phyloP scores from a whole-genome alignment of 1,140 invertebrate species.

The Drosophila chauvacae region DNA sequence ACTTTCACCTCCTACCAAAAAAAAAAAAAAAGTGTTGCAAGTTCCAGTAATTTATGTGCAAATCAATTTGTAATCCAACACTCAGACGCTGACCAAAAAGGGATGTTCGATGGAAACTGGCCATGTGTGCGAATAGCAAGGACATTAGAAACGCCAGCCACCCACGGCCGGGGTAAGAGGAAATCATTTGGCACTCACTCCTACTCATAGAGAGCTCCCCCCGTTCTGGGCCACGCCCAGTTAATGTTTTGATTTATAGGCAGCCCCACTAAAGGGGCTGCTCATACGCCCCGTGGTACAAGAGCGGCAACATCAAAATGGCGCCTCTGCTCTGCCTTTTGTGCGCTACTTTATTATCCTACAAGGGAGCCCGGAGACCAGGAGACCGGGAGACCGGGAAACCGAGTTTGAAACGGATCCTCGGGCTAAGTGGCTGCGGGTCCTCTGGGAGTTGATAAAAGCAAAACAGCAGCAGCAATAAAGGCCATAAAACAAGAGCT shows the following conservation, averaged over 20 bases:
- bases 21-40: constrained; percentile 38
- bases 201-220: not conserved
- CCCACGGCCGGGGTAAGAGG: not conserved
- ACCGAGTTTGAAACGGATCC: constrained; percentile 37
- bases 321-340: constrained; percentile 26
- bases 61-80: constrained; percentile 73
- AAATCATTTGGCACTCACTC: constrained; percentile 42
- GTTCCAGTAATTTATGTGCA: constrained; percentile 64
- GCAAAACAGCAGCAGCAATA: constrained; percentile 32
- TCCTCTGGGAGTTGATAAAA: constrained; percentile 73
- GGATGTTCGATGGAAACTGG: constrained; percentile 14
- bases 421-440: constrained; percentile 65
- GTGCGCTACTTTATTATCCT: constrained; percentile 47
- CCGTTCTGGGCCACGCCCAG: constrained; percentile 52
- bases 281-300: constrained; percentile 41
- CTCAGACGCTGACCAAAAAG: constrained; percentile 19
- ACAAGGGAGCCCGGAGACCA: constrained; percentile 11
- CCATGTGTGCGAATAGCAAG: constrained; percentile 41
- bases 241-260: constrained; percentile 80
- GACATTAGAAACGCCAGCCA: constrained; percentile 45
- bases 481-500: constrained; percentile 24
- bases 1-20: constrained; percentile 21
- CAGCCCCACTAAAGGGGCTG: constrained; percentile 38
- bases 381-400: not conserved
- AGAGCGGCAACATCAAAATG: constrained; percentile 40